Conservation (phyloP, 2,797 vertebrate species). For the Myiotriccus ornatus region DNA sequence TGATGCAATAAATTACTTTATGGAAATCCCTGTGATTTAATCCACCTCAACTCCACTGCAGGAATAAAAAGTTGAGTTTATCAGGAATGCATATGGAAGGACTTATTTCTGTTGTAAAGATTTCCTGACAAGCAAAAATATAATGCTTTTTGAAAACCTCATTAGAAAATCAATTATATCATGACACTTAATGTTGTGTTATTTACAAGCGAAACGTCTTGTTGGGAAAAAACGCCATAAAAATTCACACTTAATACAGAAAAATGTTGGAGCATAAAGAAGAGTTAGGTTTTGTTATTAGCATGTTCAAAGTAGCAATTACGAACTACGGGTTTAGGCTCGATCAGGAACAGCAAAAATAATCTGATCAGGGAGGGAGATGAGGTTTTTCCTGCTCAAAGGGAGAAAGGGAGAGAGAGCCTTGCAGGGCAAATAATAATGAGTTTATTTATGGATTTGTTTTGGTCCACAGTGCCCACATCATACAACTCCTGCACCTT, state of each 20-base stretch:
- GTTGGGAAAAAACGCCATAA: slow-evolving; percentile 46
- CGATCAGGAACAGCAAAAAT: not conserved
- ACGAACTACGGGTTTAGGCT: not conserved
- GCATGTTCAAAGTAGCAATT: slow-evolving; percentile 51
- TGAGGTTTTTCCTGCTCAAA: not conserved
- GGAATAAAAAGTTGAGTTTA: slow-evolving; percentile 18
- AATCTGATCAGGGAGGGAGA: not conserved
- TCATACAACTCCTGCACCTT: fast-evolving
- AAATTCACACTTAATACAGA: slow-evolving; percentile 58
- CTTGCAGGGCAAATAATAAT: not conserved
- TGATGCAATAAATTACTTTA: not conserved
- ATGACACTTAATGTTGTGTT: slow-evolving; percentile 63
- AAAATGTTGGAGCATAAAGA: slow-evolving; percentile 53
- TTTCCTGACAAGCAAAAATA: slow-evolving; percentile 67
- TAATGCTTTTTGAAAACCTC: slow-evolving; percentile 68
- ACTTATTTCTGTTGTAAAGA: slow-evolving; percentile 60
- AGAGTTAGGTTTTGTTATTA: slow-evolving; percentile 59
- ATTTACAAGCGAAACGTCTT: slow-evolving; percentile 61
- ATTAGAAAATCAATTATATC: slow-evolving; percentile 71
- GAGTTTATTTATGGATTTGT: not conserved
- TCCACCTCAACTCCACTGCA: not conserved
- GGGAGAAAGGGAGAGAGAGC: not conserved
- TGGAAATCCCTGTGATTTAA: not conserved
- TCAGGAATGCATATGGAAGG: slow-evolving; percentile 29
- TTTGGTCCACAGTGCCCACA: not conserved